Evolutionary conservation across 2,113 vertebrate genomes (phyloP), one percentile per base, ranked within the genome.

Genomic region (Nibea coibor): DNA sequence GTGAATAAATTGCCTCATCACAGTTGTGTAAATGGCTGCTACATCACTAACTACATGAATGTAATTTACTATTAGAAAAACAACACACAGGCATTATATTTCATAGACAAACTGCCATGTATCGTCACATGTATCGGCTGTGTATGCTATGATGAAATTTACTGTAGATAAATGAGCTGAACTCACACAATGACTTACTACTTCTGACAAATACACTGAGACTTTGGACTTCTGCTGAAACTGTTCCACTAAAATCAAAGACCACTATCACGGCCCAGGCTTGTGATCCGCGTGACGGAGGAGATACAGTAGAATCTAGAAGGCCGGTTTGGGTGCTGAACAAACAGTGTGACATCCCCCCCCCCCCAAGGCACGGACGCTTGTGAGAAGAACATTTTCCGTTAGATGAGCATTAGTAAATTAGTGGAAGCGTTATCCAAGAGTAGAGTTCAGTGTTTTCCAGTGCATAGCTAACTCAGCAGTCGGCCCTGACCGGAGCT

Each of bases 391-490:
- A 63, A 61, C 54, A 39, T 80, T 90, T 78, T 78, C 78, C 59
- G 10, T 82, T 47, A 83, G 78, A 81, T 78, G 88, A 90, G 79
- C 85, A 80, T 87, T 86, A 78, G 84, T 64, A 84, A 87, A 91
- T 89, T 69, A 80, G 84, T 82, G 43, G 80, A 70, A 65, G 79
- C 62, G 47, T 81, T 80, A 78, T 84, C 89, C 69, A 17, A 70
- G 83, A 72, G 76, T 15, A 35, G 43, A 69, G 59, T 82, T 89
- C 76, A 59, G 73, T 81, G 74, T 82, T 87, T 92, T 84, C 71
- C 78, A 83, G 84, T 58, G 84, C 90, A 83, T 20, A 68, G 82
- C 88, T 85, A 92, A 90, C 89, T 89, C 86, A 93, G 89, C 87
- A 92, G 68, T 87, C 82, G 17, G 63, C 48, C 42, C 69, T 54